Percentiles rank a stretch among this genome's conserved stretches.
Evolutionary conservation across 2,888 invertebrate genomes (phyloP).

Genomic region (Tenodera sinensis): DNA sequence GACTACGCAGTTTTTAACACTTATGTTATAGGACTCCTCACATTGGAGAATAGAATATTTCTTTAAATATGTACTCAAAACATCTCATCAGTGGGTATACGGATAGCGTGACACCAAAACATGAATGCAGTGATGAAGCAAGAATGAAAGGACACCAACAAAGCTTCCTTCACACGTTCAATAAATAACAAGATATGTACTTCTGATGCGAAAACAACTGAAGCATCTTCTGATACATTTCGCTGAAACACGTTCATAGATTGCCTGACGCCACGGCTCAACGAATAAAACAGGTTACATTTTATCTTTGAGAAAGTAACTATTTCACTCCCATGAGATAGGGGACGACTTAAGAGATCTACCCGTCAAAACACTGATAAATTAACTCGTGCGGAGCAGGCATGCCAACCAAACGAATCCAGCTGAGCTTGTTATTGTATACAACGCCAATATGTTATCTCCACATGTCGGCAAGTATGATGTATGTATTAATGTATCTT

Average conservation of each 20-base stretch:
- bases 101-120: too few species aligned
- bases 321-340: too few species aligned
- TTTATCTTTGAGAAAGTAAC: background rate
- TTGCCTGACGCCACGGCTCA: background rate
- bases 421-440: background rate
- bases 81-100: too few species aligned
- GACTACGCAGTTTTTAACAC: too few species aligned
- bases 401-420: background rate
- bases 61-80: too few species aligned
- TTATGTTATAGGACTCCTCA: too few species aligned
- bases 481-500: background rate
- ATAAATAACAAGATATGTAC: background rate
- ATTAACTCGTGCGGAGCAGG: background rate
- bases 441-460: background rate
- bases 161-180: background rate
- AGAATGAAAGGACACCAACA: too few species aligned
- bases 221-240: background rate
- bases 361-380: background rate
- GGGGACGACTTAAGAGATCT: background rate
- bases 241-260: background rate
- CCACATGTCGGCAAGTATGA: background rate
- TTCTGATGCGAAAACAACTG: background rate
- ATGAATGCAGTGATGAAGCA: too few species aligned
- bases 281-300: background rate
- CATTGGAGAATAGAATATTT: too few species aligned